Base-by-base conservation (phyloP, 2,113 vertebrate species). In the Cryptotis parvus region DNA sequence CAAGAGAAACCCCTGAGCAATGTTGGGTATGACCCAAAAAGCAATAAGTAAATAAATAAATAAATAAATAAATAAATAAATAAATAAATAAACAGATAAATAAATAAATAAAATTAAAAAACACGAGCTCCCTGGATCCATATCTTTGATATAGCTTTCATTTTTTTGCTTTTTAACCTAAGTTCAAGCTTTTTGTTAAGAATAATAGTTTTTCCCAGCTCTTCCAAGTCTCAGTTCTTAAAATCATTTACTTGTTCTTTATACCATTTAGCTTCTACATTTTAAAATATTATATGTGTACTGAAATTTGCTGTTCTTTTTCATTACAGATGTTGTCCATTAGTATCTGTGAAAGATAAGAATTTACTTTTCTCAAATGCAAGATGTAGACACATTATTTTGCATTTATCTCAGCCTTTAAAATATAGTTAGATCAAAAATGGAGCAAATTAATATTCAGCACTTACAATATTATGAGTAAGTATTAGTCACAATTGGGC, bases 121-220 rank as follows among this genome's bases (percentile, higher is more conserved):
- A 14, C 45, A 49, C 10, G 45, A 49, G 9, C 2, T 49, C 9
- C 45, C 45, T 49, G 9, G 10, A 49, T 9, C 45, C 9, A 49
- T 14, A 49, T 49, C 45, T 49, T 14, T 49, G 5, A 49, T 49
- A 49, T 49, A 49, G 10, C 2, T 49, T 49, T 49, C 14, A 10
- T 9, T 49, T 9, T 49, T 49, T 49, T 49, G 45, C 65, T 85
- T 80, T 77, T n/a, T 84, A 88, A 89, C 41, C 68, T 37, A 92
- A 83, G 79, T 89, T 0, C 14, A 84, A 82, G 2, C 41, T 65
- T 94, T 76, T 63, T 55, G 63, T 93, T 92, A 80, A 89, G 29
- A 1, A 70, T 29, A 89, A 18, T 39, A 43, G 93, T 91, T 85
- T 77, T 0, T 29, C 8, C 22, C 37, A 35, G 6, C 4, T 76